Base-by-base conservation (phyloP, 2,113 vertebrate genomes). In the Alectura lathami region DNA sequence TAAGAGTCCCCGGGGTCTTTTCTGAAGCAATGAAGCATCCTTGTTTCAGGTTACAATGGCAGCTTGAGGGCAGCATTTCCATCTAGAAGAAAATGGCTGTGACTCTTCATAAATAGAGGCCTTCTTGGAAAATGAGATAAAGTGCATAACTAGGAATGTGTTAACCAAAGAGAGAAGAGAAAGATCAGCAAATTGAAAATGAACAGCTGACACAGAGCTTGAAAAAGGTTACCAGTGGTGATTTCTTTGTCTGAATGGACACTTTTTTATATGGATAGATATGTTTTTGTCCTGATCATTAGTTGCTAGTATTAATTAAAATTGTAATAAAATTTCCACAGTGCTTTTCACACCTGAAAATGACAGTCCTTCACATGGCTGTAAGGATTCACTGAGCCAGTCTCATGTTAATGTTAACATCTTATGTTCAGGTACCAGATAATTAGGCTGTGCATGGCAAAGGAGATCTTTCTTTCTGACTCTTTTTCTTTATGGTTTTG, bases 31-130 rank as follows among this genome's bases (percentile, higher is more conserved):
- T 90, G 96, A 97, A 95, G 96, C 88, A 69, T 97, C 94, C 91
- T 72, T 91, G 66, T 96, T 96, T 91, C 96, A 96, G 90, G 95
- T 95, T 96, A 75, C 93, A 92, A 47, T 94, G 90, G 96, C 57
- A 88, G 96, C 96, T 98, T 92, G 96, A 97, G 96, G 96, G 96
- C 95, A 96, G 96, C 92, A 75, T 97, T 98, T 98, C 95, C 96
- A 97, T 97, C 94, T 80, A 93, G 90, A 97, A 95, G 96, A 96
- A 97, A 96, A 95, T 86, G 93, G 81, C 94, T 48, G 27, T 92
- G 96, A 92, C 83, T 97, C 93, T 96, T 97, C 87, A 90, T 96
- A 96, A 98, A 97, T 54, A 96, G 92, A 93, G 89, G 91, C 73
- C 89, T 97, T 94, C 91, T 93, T 95, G 73, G 92, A 93, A 96